Percentiles rank a stretch among this genome's conserved stretches.
These are phyloP conservation scores for Odontomachus brunneus DNA, from an alignment of 1,140 invertebrate genomes.

Conservation along the genomic window DNA sequence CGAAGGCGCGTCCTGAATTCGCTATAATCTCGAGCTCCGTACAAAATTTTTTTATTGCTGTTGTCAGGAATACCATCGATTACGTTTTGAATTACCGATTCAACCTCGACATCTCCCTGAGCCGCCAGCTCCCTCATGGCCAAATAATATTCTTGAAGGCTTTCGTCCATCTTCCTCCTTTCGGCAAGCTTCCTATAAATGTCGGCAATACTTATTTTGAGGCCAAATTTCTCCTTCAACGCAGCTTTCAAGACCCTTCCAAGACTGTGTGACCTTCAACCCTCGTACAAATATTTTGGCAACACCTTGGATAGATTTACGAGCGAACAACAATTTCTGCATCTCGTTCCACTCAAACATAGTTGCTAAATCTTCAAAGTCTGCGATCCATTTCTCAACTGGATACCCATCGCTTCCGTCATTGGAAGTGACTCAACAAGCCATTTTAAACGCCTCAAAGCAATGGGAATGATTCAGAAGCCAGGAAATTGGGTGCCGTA, in stretches of 20 bases:
- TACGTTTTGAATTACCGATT: not conserved
- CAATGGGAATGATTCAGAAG: too few relatives aligned
- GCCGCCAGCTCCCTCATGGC: not conserved
- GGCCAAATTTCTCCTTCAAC: not conserved
- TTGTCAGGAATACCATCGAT: not conserved
- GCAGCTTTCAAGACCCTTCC: not conserved
- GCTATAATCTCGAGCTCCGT: not conserved
- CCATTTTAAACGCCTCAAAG: too few relatives aligned
- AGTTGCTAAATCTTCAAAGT: conserved; percentile 58
- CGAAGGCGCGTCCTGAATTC: not conserved
- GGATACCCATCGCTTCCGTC: not conserved
- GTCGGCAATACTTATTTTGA: not conserved
- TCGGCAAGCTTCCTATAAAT: not conserved
- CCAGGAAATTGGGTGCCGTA: too few relatives aligned
- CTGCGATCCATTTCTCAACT: conserved; percentile 55
- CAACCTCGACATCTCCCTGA: not conserved
- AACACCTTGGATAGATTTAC: not conserved
- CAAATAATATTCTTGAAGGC: conserved; percentile 5
- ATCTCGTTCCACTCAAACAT: conserved; percentile 58
- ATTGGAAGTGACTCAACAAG: too few relatives aligned
- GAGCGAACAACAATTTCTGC: conserved; percentile 56
- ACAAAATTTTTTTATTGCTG: not conserved
- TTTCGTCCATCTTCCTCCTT: not conserved
- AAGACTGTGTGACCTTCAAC: not conserved
- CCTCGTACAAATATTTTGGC: not conserved